These are phyloP conservation scores for Synergus itoensis DNA, from an alignment of 2,888 invertebrate genomes.

Conservation along the genomic window DNA sequence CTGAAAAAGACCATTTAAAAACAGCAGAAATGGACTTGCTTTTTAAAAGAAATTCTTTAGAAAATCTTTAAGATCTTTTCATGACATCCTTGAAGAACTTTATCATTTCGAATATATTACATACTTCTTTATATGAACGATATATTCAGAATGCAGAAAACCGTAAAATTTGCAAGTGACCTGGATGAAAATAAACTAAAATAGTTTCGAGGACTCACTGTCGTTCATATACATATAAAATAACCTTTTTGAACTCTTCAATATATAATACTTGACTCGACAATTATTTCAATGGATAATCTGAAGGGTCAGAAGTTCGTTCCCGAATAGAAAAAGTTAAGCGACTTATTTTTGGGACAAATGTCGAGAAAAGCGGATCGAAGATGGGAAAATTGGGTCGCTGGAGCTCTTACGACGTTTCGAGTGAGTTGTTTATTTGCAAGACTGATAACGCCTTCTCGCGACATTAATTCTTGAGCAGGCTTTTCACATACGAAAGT, in stretches of 20 bases:
- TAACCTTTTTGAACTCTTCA: not conserved
- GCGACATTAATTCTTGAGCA: not conserved
- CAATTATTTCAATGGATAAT: conserved; percentile 1
- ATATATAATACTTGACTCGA: not conserved
- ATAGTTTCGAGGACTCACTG: not conserved
- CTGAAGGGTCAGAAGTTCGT: conserved; percentile 1
- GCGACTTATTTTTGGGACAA: not conserved
- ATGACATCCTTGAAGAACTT: not conserved
- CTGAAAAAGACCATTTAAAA: not conserved
- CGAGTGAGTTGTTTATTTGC: not conserved
- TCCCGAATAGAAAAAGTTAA: not conserved
- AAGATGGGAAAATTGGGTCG: conserved; percentile 6
- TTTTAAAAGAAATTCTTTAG: not conserved
- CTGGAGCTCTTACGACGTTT: conserved; percentile 5
- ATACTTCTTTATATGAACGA: not conserved
- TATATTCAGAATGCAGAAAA: not conserved
- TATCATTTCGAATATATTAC: not conserved
- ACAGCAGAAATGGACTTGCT: not conserved
- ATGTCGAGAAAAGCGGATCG: not conserved
- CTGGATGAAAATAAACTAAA: not conserved
- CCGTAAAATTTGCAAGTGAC: not conserved
- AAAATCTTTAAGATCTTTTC: not conserved
- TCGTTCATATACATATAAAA: conserved; percentile 8
- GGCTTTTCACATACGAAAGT: not conserved
- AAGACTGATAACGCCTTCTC: not conserved